These are phyloP conservation scores for Magallana ariakensis DNA, from an alignment of 1,140 invertebrate genomes.

Conservation along the genomic window DNA sequence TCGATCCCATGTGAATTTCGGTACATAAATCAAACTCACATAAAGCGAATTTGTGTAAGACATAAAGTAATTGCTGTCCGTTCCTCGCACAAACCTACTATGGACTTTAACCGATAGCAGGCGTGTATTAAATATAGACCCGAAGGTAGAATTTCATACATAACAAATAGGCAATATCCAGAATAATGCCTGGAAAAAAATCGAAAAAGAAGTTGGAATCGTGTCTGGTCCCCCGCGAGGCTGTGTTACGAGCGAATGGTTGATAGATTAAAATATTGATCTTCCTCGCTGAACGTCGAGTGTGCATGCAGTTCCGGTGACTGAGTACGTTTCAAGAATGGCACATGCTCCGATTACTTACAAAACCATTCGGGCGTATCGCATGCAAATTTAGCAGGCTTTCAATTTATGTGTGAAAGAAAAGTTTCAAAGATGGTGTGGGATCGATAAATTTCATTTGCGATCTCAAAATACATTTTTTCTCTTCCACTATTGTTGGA, in stretches of 20 bases:
- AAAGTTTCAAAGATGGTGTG: neutral
- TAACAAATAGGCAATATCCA: neutral
- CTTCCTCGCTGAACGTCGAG: neutral
- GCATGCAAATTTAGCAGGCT: neutral
- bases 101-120: neutral
- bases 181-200: neutral
- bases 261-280: slow-evolving; percentile 29
- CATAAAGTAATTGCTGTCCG: neutral
- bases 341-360: neutral
- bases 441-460: slow-evolving; percentile 17
- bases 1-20: neutral
- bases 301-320: neutral
- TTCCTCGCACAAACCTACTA: neutral
- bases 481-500: neutral
- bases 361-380: neutral
- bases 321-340: neutral
- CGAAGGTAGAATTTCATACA: slow-evolving; percentile 1
- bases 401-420: neutral
- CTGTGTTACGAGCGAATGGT: slow-evolving; percentile 16
- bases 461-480: neutral
- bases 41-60: neutral
- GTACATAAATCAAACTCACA: neutral
- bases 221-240: neutral
- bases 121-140: neutral
- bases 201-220: slow-evolving; percentile 3